These are phyloP conservation scores for Strigops habroptila DNA, from an alignment of 2,113 vertebrate genomes.

Conservation along the genomic window DNA sequence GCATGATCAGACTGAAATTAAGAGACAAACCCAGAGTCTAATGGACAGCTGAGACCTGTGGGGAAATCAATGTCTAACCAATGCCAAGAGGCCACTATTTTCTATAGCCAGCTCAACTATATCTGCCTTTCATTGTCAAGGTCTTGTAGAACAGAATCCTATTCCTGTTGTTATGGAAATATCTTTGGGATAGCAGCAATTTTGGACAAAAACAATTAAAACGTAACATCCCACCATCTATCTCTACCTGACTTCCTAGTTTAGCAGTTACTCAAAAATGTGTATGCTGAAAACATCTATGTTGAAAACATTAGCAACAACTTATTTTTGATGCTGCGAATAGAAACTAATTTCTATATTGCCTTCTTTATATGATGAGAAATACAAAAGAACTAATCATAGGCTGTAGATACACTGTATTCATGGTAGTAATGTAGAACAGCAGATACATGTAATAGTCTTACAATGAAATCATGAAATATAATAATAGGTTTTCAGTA, in stretches of 20 bases:
- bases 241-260: neutral
- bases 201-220: neutral
- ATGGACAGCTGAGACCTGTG: neutral
- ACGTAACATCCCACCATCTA: neutral
- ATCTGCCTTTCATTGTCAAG: neutral
- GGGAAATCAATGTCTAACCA: neutral
- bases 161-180: neutral
- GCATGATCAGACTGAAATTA: neutral
- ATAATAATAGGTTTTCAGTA: slow-evolving; percentile 28
- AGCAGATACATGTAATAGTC: neutral
- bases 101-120: neutral
- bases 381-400: neutral
- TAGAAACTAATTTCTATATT: neutral
- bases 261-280: neutral
- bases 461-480: neutral
- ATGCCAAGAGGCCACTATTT: neutral
- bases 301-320: neutral
- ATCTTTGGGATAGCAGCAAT: neutral
- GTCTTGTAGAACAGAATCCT: neutral
- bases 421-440: neutral
- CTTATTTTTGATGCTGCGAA: neutral
- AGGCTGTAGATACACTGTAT: neutral
- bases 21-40: neutral
- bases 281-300: neutral
- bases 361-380: neutral